A percentile compares a stretch with the other conserved stretches of the same genome.
These are phyloP conservation scores for Pissodes strobi DNA, from an alignment of 1,140 invertebrate species.

Conservation along the genomic window DNA sequence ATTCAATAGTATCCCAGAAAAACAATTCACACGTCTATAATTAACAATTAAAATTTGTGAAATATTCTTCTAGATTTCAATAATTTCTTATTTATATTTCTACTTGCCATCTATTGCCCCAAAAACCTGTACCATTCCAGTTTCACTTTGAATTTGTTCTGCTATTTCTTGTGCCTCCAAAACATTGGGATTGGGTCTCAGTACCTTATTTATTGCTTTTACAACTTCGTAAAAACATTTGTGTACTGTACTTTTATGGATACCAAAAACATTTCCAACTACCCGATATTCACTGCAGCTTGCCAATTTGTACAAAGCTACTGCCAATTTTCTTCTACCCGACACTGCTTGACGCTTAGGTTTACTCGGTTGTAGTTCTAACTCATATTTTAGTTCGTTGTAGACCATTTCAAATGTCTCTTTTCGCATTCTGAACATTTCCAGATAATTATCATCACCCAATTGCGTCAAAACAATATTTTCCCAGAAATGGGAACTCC, in stretches of 20 bases:
- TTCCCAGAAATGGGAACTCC: too few species aligned
- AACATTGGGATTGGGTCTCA: background rate
- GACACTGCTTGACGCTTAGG: too few species aligned
- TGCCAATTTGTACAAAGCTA: slow-evolving; percentile 33
- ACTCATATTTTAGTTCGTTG: background rate
- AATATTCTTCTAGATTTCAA: background rate
- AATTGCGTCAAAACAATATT: background rate
- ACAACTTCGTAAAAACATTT: slow-evolving; percentile 24
- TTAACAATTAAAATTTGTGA: too few species aligned
- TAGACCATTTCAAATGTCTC: slow-evolving; percentile 1
- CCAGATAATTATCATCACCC: background rate
- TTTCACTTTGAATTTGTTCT: background rate
- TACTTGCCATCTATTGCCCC: too few species aligned
- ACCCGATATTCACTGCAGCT: slow-evolving; percentile 39
- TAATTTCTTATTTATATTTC: too few species aligned
- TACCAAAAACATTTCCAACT: slow-evolving; percentile 37
- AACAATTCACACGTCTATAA: too few species aligned
- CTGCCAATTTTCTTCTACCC: slow-evolving; percentile 34
- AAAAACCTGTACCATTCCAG: background rate
- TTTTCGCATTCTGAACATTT: slow-evolving; percentile 1
- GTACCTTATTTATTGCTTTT: background rate
- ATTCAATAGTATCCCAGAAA: background rate
- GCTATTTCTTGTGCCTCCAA: too few species aligned
- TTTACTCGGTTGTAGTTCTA: background rate
- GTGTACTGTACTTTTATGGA: slow-evolving; percentile 33